Evolutionary conservation across 1,140 invertebrate genomes (phyloP), one percentile per base, ranked within the genome.

Genomic region (Apis cerana): DNA sequence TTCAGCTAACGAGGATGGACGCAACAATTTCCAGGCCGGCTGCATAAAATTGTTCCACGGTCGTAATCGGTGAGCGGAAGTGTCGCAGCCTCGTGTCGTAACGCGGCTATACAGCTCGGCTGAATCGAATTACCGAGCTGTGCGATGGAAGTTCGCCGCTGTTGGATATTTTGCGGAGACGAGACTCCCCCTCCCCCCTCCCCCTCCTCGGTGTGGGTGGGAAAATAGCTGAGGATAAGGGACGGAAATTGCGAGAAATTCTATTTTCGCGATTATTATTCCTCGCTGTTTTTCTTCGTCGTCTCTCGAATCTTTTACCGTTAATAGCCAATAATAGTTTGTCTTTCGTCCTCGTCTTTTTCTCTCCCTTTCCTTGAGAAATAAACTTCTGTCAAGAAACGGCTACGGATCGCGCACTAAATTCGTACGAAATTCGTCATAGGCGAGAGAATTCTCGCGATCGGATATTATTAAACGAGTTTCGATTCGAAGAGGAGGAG

Each of bases 1-100:
- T 87, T 83, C 77, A 80, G 62, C 68, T 80, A 83, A 83, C 78
- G 58, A 59, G 77, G n/a, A 87, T 70, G 61, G 43, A 80, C 80
- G 75, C 72, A 72, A 75, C 61, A 75, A 86, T 79, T 75, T 64
- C 75, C 70, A 56, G 56, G 72, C 54, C 43, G 79, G 69, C 79
- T 81, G 80, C 71, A 68, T 75, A 76, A 75, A 68, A 81, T 81
- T 68, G 62, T 81, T 75, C 54, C 71, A 68, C 80, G 61, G 33
- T 43, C 33, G 72, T 64, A 68, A 76, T 82, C 80, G 74, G 43
- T 33, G 80, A 68, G 23, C 80, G 80, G 74, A 76, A 76, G 54
- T 67, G 80, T 67, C 62, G 72, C 48, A 19, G 71, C 33, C 52
- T 27, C 33, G 78, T 72, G 59, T 80, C 79, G 79, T 80, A 50